A percentile compares a stretch with the other conserved stretches of the same genome.
Evolutionary conservation across 1,140 invertebrate species (phyloP).

Genomic region (Orchesella cincta): DNA sequence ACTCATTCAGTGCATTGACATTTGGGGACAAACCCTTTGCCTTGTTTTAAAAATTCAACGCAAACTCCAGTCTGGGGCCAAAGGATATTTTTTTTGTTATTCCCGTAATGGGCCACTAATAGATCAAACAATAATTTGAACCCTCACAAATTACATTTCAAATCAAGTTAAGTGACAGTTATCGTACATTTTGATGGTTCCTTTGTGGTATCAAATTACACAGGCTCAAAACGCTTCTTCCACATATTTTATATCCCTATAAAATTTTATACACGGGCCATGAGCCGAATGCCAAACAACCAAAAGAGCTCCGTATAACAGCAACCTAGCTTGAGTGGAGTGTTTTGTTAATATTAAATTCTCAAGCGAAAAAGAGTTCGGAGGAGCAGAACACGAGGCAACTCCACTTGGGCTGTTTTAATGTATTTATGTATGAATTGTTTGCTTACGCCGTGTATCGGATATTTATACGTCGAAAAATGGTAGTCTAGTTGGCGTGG

Average conservation of each 20-base stretch:
- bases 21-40: too few relatives aligned
- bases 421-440: too few relatives aligned
- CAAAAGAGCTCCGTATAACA: background rate
- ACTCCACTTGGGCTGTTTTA: too few relatives aligned
- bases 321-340: background rate
- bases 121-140: slow-evolving; percentile 19
- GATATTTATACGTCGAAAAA: too few relatives aligned
- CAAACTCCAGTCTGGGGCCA: background rate
- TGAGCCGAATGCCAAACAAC: background rate
- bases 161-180: slow-evolving; percentile 13
- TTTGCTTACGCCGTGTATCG: too few relatives aligned
- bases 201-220: slow-evolving; percentile 17
- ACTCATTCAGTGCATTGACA: too few relatives aligned
- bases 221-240: background rate
- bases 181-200: slow-evolving; percentile 6
- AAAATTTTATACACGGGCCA: background rate
- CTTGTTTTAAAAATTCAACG: background rate
- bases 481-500: too few relatives aligned
- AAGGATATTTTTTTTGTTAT: too few relatives aligned
- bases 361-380: background rate
- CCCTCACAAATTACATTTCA: slow-evolving; percentile 9
- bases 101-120: background rate
- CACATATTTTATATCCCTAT: background rate
- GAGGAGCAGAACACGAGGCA: too few relatives aligned
- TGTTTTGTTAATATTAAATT: background rate